phyloP scores from a whole-genome alignment of 2,113 vertebrate species.

The Triplophysa rosa region DNA sequence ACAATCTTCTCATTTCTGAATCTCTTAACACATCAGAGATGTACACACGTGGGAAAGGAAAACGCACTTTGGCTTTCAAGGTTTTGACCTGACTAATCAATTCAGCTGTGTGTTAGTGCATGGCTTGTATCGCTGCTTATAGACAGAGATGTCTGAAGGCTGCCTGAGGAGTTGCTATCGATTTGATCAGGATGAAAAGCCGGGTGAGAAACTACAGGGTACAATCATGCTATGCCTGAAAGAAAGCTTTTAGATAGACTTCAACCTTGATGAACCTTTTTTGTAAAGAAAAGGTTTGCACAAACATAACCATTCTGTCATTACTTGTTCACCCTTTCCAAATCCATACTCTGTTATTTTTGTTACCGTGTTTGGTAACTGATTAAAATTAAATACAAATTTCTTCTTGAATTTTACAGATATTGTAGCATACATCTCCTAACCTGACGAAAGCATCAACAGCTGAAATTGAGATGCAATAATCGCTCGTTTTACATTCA shows the following conservation, averaged over 20 bases:
- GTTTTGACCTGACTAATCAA: conserved; percentile 41
- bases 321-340: neutral
- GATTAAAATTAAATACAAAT: too few relatives aligned
- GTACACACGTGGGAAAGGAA: neutral
- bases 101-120: conserved; percentile 61
- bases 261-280: neutral
- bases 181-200: conserved; percentile 67
- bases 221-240: neutral
- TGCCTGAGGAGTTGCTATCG: conserved; percentile 64
- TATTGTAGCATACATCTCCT: neutral
- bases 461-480: neutral
- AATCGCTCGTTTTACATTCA: conserved; percentile 11
- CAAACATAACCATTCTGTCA: neutral
- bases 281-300: neutral
- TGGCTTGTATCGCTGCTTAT: conserved; percentile 56
- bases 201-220: conserved; percentile 56
- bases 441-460: neutral
- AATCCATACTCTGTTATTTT: too few relatives aligned
- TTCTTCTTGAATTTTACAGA: neutral
- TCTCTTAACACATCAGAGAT: neutral
- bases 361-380: too few relatives aligned
- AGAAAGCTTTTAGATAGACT: neutral
- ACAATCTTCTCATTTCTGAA: neutral
- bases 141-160: conserved; percentile 63
- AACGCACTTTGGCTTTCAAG: conserved; percentile 5